These are phyloP conservation scores for Pemphredon lugubris DNA, from an alignment of 2,888 invertebrate species.

Conservation along the genomic window DNA sequence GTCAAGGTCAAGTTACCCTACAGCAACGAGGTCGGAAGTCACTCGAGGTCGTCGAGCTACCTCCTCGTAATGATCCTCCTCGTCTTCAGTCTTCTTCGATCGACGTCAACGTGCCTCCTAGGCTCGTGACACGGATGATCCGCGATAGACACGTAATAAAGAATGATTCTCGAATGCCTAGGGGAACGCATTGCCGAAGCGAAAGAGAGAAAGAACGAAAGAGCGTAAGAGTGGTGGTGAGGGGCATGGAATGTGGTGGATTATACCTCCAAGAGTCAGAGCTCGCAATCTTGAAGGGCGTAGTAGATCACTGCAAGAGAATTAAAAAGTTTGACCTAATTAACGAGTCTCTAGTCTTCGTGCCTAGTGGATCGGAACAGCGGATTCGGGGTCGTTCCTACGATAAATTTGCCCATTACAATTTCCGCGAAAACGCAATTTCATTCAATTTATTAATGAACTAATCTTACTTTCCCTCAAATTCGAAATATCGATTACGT, in stretches of 20 bases:
- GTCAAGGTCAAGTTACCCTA: conserved; percentile 93
- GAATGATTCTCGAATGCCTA: background rate
- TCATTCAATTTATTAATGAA: no score
- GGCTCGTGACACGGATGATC: conserved; percentile 72
- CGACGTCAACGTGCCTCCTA: conserved; percentile 48
- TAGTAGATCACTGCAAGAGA: conserved; percentile 58
- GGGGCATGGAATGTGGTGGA: background rate
- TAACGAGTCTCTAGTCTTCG: conserved; percentile 44
- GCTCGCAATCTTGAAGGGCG: conserved; percentile 41
- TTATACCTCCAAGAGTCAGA: conserved; percentile 11
- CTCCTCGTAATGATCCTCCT: conserved; percentile 63
- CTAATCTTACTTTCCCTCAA: no score
- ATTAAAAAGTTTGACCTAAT: conserved; percentile 29
- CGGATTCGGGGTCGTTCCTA: conserved; percentile 15
- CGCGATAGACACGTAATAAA: background rate
- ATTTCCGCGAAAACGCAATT: no score
- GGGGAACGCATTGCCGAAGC: background rate
- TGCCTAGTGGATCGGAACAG: conserved; percentile 46
- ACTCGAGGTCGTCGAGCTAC: conserved; percentile 50
- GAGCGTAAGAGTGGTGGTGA: background rate
- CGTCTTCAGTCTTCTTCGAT: conserved; percentile 38
- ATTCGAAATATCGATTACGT: no score
- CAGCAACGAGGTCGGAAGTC: conserved; percentile 79
- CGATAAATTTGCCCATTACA: conserved; percentile 19
- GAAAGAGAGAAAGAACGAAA: no score